Evolutionary conservation across 2,113 vertebrate species (phyloP), one percentile per base, ranked within the genome.

Genomic region (Oreochromis spilurus): DNA sequence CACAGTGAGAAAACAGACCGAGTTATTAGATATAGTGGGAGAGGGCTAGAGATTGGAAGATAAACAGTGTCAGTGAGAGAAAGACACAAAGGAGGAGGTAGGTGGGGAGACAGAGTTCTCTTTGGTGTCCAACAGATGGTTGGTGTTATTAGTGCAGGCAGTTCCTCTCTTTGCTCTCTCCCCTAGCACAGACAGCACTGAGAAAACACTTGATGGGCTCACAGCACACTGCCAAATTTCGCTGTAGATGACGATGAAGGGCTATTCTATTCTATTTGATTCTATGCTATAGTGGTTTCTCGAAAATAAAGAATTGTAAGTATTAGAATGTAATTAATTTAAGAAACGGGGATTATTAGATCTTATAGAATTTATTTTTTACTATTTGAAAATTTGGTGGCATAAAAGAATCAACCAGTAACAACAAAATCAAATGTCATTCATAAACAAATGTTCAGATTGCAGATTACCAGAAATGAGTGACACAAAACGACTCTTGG

Each of bases 61-160:
- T 4, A 82, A 86, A 83, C 19, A 50, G 83, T 86, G 57, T n/a
- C 17, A 29, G 57, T 19, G 43, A 77, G 82, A 65, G 75, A 79
- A 29, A 83, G 77, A 53, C 34, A 60, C 72, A 85, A 58, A 79
- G 65, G 29, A 53, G 79, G 85, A 86, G 81, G 88, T 31, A 79
- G 88, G 78, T 86, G 84, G 77, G 82, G 79, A 87, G 84, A 83
- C 75, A 14, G 45, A 75, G 81, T 83, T 82, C 31, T 85, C 53
- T 82, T 83, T 91, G 78, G 53, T 24, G 16, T 87, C 80, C 83
- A 90, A 80, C 90, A 93, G 89, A 92, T 93, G 91, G 88, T 86
- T 83, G 86, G 87, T 87, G 91, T 93, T 89, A 85, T 70, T 79
- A 75, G 60, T 67, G 82, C 81, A 84, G 65, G 82, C 82, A 79